A percentile compares a stretch with the other conserved stretches of the same genome.
Evolutionary conservation across 2,797 vertebrate genomes (phyloP).

Genomic region (Darevskia nairensis): DNA sequence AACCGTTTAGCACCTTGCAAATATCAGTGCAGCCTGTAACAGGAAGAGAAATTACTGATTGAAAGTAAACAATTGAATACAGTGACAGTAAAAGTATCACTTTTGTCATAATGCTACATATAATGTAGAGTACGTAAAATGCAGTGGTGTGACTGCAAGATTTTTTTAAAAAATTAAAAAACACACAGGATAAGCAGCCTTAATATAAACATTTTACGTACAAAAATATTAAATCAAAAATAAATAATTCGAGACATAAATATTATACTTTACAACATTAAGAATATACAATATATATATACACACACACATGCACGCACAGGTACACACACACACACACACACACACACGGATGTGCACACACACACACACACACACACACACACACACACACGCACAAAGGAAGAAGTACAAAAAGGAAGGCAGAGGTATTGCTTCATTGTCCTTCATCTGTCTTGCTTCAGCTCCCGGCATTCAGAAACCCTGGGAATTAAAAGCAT

Average conservation of each 20-base stretch:
- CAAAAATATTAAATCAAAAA: conserved; percentile 87
- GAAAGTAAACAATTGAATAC: conserved; percentile 83
- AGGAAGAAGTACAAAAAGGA: conserved; percentile 69
- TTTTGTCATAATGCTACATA: conserved; percentile 82
- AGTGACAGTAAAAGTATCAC: conserved; percentile 81
- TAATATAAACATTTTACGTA: conserved; percentile 84
- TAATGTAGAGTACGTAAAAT: conserved; percentile 84
- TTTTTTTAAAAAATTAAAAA: conserved; percentile 53
- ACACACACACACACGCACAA: conserved; percentile 11
- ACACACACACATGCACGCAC: conserved; percentile 59
- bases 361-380: conserved; percentile 62
- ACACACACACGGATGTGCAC: too few species aligned
- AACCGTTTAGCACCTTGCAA: conserved; percentile 80
- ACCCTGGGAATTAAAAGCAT: conserved; percentile 68
- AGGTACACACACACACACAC: background rate
- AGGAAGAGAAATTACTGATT: conserved; percentile 76
- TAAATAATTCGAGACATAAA: conserved; percentile 89
- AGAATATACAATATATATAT: conserved; percentile 78
- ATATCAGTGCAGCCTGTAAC: conserved; percentile 74
- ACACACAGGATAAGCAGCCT: conserved; percentile 76
- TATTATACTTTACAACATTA: conserved; percentile 86
- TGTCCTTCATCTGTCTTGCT: conserved; percentile 81
- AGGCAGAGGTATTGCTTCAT: conserved; percentile 85
- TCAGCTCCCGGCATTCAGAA: conserved; percentile 71
- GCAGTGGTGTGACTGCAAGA: conserved; percentile 81